phyloP scores from a whole-genome alignment of 1,140 invertebrate species.

The Oscheius sp. region DNA sequence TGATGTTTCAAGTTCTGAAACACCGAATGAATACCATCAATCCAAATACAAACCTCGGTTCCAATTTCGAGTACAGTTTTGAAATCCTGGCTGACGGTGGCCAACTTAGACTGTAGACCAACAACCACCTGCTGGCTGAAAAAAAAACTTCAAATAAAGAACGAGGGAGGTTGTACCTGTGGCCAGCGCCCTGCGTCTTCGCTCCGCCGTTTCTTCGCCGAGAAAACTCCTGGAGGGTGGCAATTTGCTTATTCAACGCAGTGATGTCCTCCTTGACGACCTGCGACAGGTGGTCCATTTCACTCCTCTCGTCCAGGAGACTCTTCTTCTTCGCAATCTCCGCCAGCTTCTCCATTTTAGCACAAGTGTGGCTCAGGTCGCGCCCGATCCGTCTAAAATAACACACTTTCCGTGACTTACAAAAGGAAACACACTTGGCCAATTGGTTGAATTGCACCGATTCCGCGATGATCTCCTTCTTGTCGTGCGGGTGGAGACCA shows the following conservation, averaged over 20 bases:
- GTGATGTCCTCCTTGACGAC: conserved; percentile 91
- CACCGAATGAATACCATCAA: neutral
- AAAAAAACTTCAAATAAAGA: conserved; percentile 16
- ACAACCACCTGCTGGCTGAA: conserved; percentile 87
- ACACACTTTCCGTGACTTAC: conserved; percentile 40
- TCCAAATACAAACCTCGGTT: conserved; percentile 69
- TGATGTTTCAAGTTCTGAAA: conserved; percentile 90
- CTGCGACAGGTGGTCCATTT: conserved; percentile 95
- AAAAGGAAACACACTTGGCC: conserved; percentile 67
- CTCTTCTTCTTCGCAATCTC: conserved; percentile 96
- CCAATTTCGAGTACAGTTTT: conserved; percentile 86
- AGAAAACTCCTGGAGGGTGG: conserved; percentile 65
- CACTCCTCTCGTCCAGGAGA: conserved; percentile 86
- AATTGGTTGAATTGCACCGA: conserved; percentile 92
- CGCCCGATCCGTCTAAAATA: conserved; percentile 79
- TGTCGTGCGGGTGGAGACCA: conserved; percentile 34
- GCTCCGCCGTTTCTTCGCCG: conserved; percentile 65
- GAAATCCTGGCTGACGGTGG: conserved; percentile 92
- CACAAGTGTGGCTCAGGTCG: conserved; percentile 90
- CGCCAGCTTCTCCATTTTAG: conserved; percentile 92
- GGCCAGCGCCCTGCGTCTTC: conserved; percentile 75
- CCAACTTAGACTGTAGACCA: conserved; percentile 87
- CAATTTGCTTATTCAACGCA: conserved; percentile 92
- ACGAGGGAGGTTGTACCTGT: conserved; percentile 65
- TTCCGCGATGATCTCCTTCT: conserved; percentile 69